A percentile compares a stretch with the other conserved stretches of the same genome.
These are phyloP conservation scores for Menidia menidia DNA, from an alignment of 2,797 vertebrate genomes.

Conservation along the genomic window DNA sequence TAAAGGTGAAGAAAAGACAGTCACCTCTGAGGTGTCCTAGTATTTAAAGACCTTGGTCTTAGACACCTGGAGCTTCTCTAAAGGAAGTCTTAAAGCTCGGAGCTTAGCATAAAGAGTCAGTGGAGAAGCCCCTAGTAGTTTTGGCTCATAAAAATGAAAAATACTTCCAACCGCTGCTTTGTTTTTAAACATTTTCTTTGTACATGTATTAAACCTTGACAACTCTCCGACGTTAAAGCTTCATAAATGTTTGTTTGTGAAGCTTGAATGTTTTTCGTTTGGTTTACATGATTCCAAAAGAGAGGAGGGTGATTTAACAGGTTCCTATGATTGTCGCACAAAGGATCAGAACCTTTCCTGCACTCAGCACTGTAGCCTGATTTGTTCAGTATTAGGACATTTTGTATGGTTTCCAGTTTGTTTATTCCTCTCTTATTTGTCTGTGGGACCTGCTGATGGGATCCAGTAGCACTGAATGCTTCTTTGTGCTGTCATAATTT, in stretches of 20 bases:
- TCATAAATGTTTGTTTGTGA: no score
- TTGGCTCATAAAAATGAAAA: no score
- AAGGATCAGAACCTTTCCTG: not conserved
- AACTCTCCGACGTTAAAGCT: no score
- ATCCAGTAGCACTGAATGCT: not conserved
- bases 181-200: no score
- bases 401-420: no score
- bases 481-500: not conserved
- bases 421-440: no score
- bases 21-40: not conserved
- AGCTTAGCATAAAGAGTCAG: not conserved
- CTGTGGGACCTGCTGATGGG: not conserved
- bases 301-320: no score
- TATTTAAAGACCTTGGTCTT: not conserved
- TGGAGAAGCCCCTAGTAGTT: not conserved
- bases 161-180: no score
- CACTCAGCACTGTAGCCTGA: slow-evolving; percentile 4
- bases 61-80: not conserved
- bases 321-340: not conserved
- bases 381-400: not conserved
- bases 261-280: no score
- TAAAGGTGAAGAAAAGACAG: no score
- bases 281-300: not conserved
- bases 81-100: not conserved
- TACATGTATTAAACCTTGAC: no score